Base-by-base conservation (phyloP, 1,140 invertebrate genomes). In the Panagrolaimus sp. region DNA sequence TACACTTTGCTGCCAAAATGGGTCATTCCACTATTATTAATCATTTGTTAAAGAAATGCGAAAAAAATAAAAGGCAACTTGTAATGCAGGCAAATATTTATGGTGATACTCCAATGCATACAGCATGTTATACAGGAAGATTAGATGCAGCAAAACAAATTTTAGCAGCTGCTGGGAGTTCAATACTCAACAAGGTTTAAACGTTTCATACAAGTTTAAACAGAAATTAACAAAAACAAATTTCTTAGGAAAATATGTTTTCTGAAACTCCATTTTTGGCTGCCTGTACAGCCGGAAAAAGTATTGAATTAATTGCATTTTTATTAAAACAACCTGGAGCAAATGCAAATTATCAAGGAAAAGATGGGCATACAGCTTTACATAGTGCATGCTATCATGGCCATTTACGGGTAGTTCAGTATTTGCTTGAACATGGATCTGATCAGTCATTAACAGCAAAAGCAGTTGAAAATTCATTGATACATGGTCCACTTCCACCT, bases 371-470 rank as follows among this genome's bases (percentile, higher is more conserved):
- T 69, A 85, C 85, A 63, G 84, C 85, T 5, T 74, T 86, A n/a
- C 85, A 86, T 67, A 86, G 85, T 74, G 85, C 85, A 38, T 86
- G 85, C 76, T 86, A 83, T 75, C 85, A 86, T 72, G 85, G 85
- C 1, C 85, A 86, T 75, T 73, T 85, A 7, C 62, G 83, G 25
- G 73, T 86, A 31, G 85, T 86, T 7, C 85, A 86, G 69, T 85
- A 85, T 68, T 73, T 86, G 67, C 71, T 85, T 69, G 84, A 86
- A 69, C 85, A 84, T 70, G 80, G 85, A 16, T 85, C 85, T 9
- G 85, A 86, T 74, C 84, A 85, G 75, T 86, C 83, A 63, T 72
- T 85, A 16, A 81, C 82, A 14, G 84, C 84, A 14, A 72, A 76
- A 45, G 81, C 83, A 71, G 62, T 66, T 69, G 43, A 43, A 31